These are phyloP conservation scores for Synanthedon tipuliformis DNA, from an alignment of 2,888 invertebrate genomes.

Conservation along the genomic window DNA sequence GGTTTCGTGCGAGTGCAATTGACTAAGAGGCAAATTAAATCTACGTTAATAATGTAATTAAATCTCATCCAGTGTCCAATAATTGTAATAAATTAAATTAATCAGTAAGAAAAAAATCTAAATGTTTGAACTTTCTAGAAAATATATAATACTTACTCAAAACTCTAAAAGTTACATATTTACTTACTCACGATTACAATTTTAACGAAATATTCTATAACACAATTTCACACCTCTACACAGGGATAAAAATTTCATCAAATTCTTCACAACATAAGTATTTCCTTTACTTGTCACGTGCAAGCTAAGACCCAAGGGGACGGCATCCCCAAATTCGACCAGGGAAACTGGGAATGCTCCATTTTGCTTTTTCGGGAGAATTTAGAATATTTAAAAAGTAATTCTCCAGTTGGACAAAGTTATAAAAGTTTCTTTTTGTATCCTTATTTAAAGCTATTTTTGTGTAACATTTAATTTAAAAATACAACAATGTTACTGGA, in stretches of 20 bases:
- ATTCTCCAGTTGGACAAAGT: not conserved
- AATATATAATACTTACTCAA: too few relatives aligned
- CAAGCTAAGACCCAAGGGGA: conserved; percentile 9
- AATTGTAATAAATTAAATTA: too few relatives aligned
- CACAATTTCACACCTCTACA: not conserved
- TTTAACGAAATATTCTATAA: not conserved
- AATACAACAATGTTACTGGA: too few relatives aligned
- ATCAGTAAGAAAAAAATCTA: too few relatives aligned
- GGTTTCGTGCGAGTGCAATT: too few relatives aligned
- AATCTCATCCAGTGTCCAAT: too few relatives aligned
- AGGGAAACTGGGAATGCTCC: conserved; percentile 32
- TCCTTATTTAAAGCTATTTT: too few relatives aligned
- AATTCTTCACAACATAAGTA: conserved; percentile 20
- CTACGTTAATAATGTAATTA: too few relatives aligned
- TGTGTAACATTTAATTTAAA: too few relatives aligned
- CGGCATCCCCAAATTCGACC: conserved; percentile 24
- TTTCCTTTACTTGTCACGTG: conserved; percentile 30
- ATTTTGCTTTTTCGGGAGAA: conserved; percentile 13
- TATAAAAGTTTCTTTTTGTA: not conserved
- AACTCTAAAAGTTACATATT: too few relatives aligned
- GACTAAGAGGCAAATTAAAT: too few relatives aligned
- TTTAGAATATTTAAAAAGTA: conserved; percentile 9
- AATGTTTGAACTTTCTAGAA: too few relatives aligned
- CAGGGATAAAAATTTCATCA: conserved; percentile 14
- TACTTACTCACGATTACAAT: not conserved